phyloP scores from a whole-genome alignment of 2,113 vertebrate species.

The Cacatua alba region DNA sequence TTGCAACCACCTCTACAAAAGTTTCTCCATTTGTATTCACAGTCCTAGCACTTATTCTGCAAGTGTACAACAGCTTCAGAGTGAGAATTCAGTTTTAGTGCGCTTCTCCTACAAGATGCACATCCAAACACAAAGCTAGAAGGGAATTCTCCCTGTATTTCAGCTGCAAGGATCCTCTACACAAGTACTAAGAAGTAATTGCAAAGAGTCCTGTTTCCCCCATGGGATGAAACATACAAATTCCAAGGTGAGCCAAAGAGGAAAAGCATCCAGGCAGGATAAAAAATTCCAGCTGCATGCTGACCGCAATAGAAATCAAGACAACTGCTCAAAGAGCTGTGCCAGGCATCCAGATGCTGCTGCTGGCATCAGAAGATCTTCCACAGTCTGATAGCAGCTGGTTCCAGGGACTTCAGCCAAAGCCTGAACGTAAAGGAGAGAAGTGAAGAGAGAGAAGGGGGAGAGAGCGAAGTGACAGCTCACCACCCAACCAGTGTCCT shows the following conservation, averaged over 20 bases:
- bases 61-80: background rate
- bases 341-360: slow-evolving; percentile 45
- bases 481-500: background rate
- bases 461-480: background rate
- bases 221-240: background rate
- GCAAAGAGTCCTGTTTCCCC: background rate
- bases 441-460: background rate
- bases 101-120: background rate
- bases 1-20: background rate
- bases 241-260: slow-evolving; percentile 52
- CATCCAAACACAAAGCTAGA: background rate
- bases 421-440: background rate
- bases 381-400: background rate
- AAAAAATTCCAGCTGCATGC: slow-evolving; percentile 27
- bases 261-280: slow-evolving; percentile 10
- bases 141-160: background rate
- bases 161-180: background rate
- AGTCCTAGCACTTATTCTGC: rapidly evolving
- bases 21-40: background rate
- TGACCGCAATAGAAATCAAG: slow-evolving; percentile 24
- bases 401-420: slow-evolving; percentile 23
- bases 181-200: background rate
- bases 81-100: background rate
- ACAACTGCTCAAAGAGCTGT: slow-evolving; percentile 2
- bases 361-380: background rate